Conservation (phyloP, 2,113 vertebrate species). For the Lonchura striata region DNA sequence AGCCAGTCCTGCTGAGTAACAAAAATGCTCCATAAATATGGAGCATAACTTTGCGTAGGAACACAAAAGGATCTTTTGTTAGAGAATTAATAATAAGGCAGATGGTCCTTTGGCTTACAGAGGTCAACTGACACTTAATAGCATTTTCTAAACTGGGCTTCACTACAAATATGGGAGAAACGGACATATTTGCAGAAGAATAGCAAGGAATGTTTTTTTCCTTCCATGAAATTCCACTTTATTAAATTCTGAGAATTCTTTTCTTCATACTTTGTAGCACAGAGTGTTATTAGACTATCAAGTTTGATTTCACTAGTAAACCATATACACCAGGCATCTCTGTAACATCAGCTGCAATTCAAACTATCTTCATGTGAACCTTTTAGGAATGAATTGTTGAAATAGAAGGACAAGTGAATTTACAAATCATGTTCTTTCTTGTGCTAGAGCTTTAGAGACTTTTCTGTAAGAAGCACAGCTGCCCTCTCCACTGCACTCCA, state of each 20-base stretch:
- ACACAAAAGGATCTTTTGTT: rapidly evolving
- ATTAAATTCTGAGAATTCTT: background rate
- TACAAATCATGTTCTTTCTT: background rate
- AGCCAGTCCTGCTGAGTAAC: background rate
- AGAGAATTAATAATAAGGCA: background rate
- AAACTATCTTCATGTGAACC: background rate
- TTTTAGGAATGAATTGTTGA: background rate
- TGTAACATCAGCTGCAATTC: background rate
- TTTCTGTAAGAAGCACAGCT: background rate
- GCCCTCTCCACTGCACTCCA: rapidly evolving
- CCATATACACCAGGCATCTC: background rate
- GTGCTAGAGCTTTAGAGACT: background rate
- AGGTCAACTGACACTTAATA: background rate
- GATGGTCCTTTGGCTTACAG: background rate
- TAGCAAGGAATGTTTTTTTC: background rate
- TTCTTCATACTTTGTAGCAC: background rate
- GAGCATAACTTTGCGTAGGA: background rate
- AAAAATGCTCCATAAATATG: background rate
- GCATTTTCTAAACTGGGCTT: background rate
- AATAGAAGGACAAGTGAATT: background rate
- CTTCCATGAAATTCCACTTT: background rate
- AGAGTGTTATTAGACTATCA: background rate
- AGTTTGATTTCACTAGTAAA: background rate
- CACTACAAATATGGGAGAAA: background rate
- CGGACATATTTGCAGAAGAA: background rate